Base-by-base conservation (phyloP, 2,113 vertebrate genomes). In the Catharus minimus region DNA sequence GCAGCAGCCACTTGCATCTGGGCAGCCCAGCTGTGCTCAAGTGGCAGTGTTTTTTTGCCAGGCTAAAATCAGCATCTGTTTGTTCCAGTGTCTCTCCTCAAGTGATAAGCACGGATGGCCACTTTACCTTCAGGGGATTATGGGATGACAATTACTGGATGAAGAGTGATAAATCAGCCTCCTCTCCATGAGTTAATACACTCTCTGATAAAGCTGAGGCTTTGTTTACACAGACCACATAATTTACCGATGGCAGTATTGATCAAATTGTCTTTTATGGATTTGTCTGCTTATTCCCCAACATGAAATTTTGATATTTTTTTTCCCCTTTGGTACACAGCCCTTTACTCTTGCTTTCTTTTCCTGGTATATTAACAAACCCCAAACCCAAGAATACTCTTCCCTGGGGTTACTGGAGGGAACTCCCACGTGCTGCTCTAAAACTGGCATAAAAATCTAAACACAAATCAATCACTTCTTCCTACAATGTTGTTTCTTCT, bases 141-240 rank as follows among this genome's bases (percentile, higher is more conserved):
- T 2, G 15, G 68, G n/a, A 46, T 79, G 78, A 60, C 82, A 91
- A 10, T 53, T 43, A 30, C 41, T 81, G 75, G 72, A 68, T 41
- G 88, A 94, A 73, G 44, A 82, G 75, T 68, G 69, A 93, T 86
- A 77, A 83, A 84, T 84, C 75, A 90, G 52, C 62, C 56, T 56
- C 88, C 41, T 27, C 53, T 72, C 52, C 57, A 15, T 0, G 5
- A 78, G 56, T 81, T 82, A 94, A 93, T 86, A 64, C 55, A 72
- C 32, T 39, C 16, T 20, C 52, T 2, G 13, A 55, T 57, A 89
- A 33, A 90, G 53, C 81, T 75, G 79, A 57, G 67, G 88, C 33
- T 50, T 62, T 87, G 53, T 92, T 90, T 89, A 68, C 4, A 0
- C 32, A 86, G 85, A 50, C 44, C 68, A 89, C 6, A 2, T 75